A percentile compares a stretch with the other conserved stretches of the same genome.
These are phyloP conservation scores for Eupithecia insigniata DNA, from an alignment of 2,888 invertebrate genomes.

Conservation along the genomic window DNA sequence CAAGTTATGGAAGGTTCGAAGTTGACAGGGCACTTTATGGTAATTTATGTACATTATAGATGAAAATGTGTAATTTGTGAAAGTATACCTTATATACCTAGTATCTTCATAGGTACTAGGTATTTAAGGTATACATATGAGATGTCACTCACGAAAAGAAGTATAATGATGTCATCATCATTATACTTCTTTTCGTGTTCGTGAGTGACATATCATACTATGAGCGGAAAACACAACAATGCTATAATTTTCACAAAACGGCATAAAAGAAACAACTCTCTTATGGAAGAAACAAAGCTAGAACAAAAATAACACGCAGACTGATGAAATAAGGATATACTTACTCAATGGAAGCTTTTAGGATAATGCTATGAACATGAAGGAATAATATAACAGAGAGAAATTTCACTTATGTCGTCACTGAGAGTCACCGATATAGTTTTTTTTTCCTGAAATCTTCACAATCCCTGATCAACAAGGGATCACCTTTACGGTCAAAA, in stretches of 20 bases:
- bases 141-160: too few relatives aligned
- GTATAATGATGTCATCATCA: too few relatives aligned
- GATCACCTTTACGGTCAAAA: background rate
- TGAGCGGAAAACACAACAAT: background rate
- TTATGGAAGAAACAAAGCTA: conserved; percentile 31
- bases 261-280: conserved; percentile 5
- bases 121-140: too few relatives aligned
- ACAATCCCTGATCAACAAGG: background rate
- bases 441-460: background rate
- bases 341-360: conserved; percentile 53
- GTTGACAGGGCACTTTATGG: background rate
- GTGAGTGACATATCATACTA: background rate
- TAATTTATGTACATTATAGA: background rate
- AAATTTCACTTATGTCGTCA: conserved; percentile 11
- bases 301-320: conserved; percentile 39
- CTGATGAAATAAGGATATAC: conserved; percentile 54
- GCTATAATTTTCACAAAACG: background rate
- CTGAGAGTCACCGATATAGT: background rate
- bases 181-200: background rate
- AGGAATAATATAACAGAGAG: conserved; percentile 1
- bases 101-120: too few relatives aligned
- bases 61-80: background rate
- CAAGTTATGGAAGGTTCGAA: conserved; percentile 15
- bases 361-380: conserved; percentile 45
- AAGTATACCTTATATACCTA: background rate